Percentiles rank a stretch among this genome's conserved stretches.
phyloP scores from a whole-genome alignment of 1,140 invertebrate genomes.

The Dendroctonus valens region DNA sequence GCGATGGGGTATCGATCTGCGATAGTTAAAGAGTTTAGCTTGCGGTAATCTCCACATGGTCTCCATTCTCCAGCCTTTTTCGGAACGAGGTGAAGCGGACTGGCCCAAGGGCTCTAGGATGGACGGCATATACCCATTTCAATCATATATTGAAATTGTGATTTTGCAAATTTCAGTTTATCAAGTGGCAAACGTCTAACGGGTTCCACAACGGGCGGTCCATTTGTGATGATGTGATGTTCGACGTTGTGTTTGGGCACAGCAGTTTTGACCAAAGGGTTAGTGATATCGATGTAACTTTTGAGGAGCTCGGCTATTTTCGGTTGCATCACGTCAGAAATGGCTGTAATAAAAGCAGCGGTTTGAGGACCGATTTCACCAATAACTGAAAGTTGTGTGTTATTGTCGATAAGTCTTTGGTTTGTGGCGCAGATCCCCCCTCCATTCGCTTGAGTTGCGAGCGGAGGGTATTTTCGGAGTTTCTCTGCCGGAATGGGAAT shows the following conservation, averaged over 20 bases:
- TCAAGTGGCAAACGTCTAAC: neutral
- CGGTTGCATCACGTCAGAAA: neutral
- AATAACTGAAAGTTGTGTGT: neutral
- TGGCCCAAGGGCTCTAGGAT: neutral
- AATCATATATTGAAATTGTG: neutral
- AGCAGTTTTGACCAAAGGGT: neutral
- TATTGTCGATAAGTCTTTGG: neutral
- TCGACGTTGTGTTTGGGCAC: neutral
- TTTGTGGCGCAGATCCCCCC: too few relatives aligned
- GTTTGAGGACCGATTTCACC: neutral
- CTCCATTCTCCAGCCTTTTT: slow-evolving; percentile 6
- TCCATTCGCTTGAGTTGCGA: too few relatives aligned
- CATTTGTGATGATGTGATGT: neutral
- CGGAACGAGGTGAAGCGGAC: neutral
- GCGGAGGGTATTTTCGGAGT: too few relatives aligned
- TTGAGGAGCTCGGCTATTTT: neutral
- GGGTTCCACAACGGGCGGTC: neutral
- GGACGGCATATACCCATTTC: neutral
- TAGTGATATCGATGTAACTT: neutral
- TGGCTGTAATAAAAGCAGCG: neutral
- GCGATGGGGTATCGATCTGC: neutral
- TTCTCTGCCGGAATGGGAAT: too few relatives aligned
- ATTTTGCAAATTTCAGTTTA: slow-evolving; percentile 2
- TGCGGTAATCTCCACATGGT: slow-evolving; percentile 6
- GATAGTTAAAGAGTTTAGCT: neutral